phyloP scores from a whole-genome alignment of 2,797 vertebrate species.

The Coreius guichenoti region DNA sequence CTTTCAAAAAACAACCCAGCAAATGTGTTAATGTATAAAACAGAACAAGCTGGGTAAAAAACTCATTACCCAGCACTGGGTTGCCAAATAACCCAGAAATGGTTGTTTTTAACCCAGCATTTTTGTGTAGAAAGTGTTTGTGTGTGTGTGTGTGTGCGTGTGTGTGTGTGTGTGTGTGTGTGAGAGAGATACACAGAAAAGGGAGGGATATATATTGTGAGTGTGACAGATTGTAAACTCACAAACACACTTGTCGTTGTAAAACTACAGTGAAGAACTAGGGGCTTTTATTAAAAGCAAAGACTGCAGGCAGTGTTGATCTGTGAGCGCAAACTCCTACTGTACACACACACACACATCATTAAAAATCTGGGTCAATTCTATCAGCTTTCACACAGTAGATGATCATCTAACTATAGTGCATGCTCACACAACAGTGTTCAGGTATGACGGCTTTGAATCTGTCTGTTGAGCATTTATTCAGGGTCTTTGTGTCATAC shows the following conservation, averaged over 20 bases:
- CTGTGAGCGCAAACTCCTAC: constrained; percentile 19
- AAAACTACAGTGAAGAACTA: constrained; percentile 23
- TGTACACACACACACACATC: constrained; percentile 8
- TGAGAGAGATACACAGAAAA: background rate
- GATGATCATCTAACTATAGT: constrained; percentile 14
- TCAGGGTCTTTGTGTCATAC: constrained; percentile 1
- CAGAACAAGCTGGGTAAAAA: no score
- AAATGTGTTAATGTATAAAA: no score
- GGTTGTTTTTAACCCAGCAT: no score
- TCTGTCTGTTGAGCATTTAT: constrained; percentile 20
- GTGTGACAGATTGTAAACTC: background rate
- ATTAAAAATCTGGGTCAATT: constrained; percentile 53
- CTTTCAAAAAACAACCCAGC: no score
- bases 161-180: no score
- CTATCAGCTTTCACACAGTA: constrained; percentile 24
- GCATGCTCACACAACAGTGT: background rate
- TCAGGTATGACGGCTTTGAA: constrained; percentile 12
- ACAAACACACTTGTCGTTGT: constrained; percentile 11
- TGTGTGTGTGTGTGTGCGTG: background rate
- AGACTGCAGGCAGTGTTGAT: constrained; percentile 38
- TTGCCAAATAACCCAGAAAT: no score
- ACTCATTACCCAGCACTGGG: no score
- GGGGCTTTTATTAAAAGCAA: constrained; percentile 40
- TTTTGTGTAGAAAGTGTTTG: background rate
- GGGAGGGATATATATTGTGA: background rate